Conservation (phyloP, 2,797 vertebrate species). For the Trachops cirrhosus region DNA sequence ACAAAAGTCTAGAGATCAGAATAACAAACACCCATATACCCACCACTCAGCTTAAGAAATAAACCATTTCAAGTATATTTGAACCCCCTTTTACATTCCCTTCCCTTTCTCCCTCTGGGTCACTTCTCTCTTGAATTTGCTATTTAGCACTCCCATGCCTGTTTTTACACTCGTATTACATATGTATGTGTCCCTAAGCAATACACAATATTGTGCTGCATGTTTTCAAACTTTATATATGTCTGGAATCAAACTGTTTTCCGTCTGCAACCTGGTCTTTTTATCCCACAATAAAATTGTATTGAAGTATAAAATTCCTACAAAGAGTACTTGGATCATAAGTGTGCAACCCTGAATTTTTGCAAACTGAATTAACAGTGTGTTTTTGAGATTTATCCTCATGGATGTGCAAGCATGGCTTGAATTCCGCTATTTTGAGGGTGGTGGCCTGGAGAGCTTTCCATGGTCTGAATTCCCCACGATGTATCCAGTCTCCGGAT, state of each 20-base stretch:
- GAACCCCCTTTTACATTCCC: neutral
- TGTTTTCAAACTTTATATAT: constrained; percentile 27
- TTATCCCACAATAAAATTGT: neutral
- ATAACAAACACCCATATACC: neutral
- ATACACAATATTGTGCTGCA: neutral
- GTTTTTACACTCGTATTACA: neutral
- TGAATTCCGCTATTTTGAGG: neutral
- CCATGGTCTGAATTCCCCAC: neutral
- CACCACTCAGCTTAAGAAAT: neutral
- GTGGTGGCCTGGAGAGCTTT: neutral
- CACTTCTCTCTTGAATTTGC: constrained; percentile 23
- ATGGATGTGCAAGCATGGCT: neutral
- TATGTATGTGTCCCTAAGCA: neutral
- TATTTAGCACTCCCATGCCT: neutral
- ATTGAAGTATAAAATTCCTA: constrained; percentile 8
- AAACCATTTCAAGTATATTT: neutral
- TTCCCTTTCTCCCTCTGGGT: neutral
- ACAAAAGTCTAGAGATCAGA: neutral
- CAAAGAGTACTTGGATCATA: neutral
- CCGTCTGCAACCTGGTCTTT: constrained; percentile 15
- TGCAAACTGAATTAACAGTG: neutral
- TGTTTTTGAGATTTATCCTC: constrained; percentile 6
- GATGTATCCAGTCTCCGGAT: neutral
- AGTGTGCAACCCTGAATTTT: neutral
- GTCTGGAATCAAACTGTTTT: neutral